These are phyloP conservation scores for Baccha elongata DNA, from an alignment of 2,888 invertebrate genomes.

Conservation along the genomic window DNA sequence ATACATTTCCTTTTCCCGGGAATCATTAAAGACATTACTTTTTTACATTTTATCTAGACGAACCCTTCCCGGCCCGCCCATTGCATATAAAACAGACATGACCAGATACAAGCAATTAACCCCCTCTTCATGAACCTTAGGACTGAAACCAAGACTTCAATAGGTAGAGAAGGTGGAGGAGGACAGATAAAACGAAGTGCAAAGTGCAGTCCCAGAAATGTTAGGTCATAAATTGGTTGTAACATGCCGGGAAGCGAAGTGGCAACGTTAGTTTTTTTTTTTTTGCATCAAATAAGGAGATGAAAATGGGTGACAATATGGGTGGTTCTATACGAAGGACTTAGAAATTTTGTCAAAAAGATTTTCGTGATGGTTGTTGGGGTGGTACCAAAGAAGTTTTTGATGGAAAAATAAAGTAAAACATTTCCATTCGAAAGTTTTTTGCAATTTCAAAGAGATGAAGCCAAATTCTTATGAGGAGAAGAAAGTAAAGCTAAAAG, in stretches of 20 bases:
- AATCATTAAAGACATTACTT: conserved; percentile 39
- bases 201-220: conserved; percentile 69
- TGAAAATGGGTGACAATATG: neutral
- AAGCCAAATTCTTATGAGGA: conserved; percentile 10
- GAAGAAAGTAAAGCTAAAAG: conserved; percentile 30
- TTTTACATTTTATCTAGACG: conserved; percentile 49
- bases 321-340: too few relatives aligned
- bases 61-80: conserved; percentile 52
- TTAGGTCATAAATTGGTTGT: conserved; percentile 68
- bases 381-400: too few relatives aligned
- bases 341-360: conserved; percentile 63
- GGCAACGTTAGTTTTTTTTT: conserved; percentile 30
- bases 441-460: conserved; percentile 50
- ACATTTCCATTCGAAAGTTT: conserved; percentile 26
- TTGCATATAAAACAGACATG: conserved; percentile 49
- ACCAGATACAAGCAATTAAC: conserved; percentile 68
- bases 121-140: conserved; percentile 4
- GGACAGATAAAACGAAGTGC: conserved; percentile 53
- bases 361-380: conserved; percentile 8
- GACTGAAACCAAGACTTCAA: neutral
- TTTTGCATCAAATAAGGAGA: too few relatives aligned
- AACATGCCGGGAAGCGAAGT: conserved; percentile 58
- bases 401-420: too few relatives aligned
- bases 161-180: conserved; percentile 3
- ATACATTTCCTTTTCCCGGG: conserved; percentile 29